Evolutionary conservation across 2,113 vertebrate species (phyloP), one percentile per base, ranked within the genome.

Genomic region (Uropsilus gracilis): DNA sequence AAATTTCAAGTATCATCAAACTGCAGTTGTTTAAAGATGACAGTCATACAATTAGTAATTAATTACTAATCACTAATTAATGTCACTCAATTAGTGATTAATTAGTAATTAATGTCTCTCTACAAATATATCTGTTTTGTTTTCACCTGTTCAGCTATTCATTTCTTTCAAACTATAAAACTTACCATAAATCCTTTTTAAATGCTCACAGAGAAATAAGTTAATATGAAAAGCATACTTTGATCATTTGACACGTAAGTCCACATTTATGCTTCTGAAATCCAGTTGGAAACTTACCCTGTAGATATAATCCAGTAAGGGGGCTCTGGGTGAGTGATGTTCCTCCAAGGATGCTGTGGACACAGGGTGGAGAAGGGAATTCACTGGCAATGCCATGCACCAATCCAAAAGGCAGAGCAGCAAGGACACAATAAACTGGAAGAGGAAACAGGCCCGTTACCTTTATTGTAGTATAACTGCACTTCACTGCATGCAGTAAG

Each of bases 351-450:
- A 97, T 2, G 97, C 98, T 32, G 98, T 98, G 96, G 98, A 98
- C 94, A 99, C 98, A 0, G 99, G 99, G 94, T 99, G 99, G 96
- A 99, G 98, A n/a, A 99, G 98, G 93, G 98, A 97, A 78, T 97
- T 99, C 97, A 99, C 84, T 0, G 99, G 99, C 80, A 99, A 97
- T 0, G 99, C 98, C 99, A 99, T 99, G 97, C 99, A 99, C 99
- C 99, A 99, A 96, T 99, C 99, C 99, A 99, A 97, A 93, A 99
- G 97, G 95, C 99, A 99, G 68, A 99, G 99, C 44, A 99, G 98
- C 96, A 99, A 97, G 0, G 99, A 99, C 89, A 99, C 99, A 96
- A 99, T 99, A 94, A 99, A 98, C 99, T 99, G 96, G 32, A 96
- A 96, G 86, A 75, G 81, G 73, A 96, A 97, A 73, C 12, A 72